phyloP scores from a whole-genome alignment of 2,113 vertebrate genomes.

The Nesoenas mayeri region DNA sequence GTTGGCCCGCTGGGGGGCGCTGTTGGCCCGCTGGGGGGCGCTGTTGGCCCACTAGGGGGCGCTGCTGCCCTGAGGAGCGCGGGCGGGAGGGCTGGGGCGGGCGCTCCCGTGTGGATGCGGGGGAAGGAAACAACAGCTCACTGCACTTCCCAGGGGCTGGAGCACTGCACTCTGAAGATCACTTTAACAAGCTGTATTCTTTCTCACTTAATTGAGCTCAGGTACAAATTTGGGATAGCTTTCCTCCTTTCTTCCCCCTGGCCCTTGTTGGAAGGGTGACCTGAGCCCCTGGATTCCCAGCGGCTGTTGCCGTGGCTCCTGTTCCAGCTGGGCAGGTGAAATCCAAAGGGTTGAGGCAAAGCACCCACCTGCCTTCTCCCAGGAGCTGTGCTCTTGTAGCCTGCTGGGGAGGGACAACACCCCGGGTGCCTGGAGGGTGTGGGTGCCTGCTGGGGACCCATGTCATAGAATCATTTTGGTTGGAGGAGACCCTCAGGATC shows the following conservation, averaged over 20 bases:
- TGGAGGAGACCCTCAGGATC: no score
- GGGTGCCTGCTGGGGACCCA: not conserved
- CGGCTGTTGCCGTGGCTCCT: rapidly evolving
- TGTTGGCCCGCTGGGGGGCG: no score
- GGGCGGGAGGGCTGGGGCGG: not conserved
- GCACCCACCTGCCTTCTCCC: rapidly evolving
- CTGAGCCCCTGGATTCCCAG: no score
- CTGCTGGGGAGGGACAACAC: no score
- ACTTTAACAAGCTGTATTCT: no score
- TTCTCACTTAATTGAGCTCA: not conserved
- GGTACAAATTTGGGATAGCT: not conserved
- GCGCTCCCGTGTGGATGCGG: no score
- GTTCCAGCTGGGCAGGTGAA: not conserved
- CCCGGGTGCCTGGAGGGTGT: not conserved
- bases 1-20: no score
- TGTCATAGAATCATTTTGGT: no score
- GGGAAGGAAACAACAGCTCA: no score
- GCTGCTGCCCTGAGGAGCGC: not conserved
- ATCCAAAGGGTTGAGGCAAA: not conserved
- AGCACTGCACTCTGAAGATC: not conserved
- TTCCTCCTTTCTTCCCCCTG: rapidly evolving
- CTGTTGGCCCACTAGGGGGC: no score
- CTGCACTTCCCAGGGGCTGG: rapidly evolving
- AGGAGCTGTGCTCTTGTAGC: rapidly evolving
- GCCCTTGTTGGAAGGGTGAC: not conserved